Evolutionary conservation across 2,888 invertebrate species (phyloP).

Genomic region (Platycnemis pennipes): DNA sequence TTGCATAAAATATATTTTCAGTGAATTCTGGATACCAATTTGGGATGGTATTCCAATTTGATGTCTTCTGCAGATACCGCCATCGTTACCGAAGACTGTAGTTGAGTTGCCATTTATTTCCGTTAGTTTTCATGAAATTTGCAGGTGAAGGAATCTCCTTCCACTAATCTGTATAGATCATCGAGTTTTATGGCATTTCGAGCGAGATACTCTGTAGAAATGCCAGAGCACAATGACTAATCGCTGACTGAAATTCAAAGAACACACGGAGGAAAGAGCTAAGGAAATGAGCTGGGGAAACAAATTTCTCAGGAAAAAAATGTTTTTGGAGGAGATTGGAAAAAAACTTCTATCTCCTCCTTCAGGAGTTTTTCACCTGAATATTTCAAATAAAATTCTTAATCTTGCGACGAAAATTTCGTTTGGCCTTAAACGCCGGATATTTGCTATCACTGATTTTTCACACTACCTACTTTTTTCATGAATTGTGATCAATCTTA

Average conservation of each 20-base stretch:
- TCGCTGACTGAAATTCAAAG: not conserved
- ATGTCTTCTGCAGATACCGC: too few species aligned
- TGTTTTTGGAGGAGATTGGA: not conserved
- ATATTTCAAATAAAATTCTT: not conserved
- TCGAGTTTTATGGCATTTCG: not conserved
- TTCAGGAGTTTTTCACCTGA: not conserved
- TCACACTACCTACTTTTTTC: too few species aligned
- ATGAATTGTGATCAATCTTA: too few species aligned
- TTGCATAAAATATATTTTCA: too few species aligned
- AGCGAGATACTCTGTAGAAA: not conserved
- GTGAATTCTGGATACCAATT: too few species aligned
- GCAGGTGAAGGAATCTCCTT: not conserved
- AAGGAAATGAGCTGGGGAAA: not conserved
- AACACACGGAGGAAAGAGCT: not conserved
- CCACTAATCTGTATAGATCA: not conserved
- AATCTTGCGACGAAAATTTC: not conserved
- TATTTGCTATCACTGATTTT: not conserved
- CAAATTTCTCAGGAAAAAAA: not conserved
- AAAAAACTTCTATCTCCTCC: not conserved
- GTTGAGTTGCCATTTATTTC: not conserved
- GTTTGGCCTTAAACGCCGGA: not conserved
- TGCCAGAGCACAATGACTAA: not conserved
- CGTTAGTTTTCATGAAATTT: not conserved
- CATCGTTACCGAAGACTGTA: not conserved
- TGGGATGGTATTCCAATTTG: too few species aligned